Evolutionary conservation across 2,797 vertebrate species (phyloP).

Genomic region (Acanthurus leucopareius): DNA sequence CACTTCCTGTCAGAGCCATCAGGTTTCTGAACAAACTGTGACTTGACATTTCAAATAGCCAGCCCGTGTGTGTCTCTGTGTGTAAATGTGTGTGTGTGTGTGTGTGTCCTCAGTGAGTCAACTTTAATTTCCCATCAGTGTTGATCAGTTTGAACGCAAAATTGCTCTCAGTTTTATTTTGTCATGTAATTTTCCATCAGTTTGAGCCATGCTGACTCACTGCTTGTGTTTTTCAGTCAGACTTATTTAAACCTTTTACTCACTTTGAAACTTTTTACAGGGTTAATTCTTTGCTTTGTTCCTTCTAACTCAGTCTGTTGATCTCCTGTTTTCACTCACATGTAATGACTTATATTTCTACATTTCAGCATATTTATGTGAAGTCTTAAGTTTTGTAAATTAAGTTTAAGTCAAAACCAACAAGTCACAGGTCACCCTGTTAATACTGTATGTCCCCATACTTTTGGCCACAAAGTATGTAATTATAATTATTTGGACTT

Average conservation of each 20-base stretch:
- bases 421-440: neutral
- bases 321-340: neutral
- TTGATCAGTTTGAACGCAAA: too few relatives aligned
- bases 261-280: too few relatives aligned
- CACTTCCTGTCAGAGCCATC: conserved; percentile 57
- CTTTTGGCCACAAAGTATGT: neutral
- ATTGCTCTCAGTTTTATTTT: neutral
- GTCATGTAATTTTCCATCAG: neutral
- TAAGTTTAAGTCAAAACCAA: neutral
- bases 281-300: neutral
- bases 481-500: neutral
- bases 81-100: neutral
- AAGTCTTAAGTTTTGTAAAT: neutral
- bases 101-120: conserved; percentile 9
- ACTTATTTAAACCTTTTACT: neutral
- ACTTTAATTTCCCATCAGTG: conserved; percentile 42
- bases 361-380: neutral
- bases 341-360: neutral
- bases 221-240: neutral
- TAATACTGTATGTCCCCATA: neutral
- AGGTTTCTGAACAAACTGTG: conserved; percentile 48
- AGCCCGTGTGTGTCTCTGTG: conserved; percentile 1
- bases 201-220: conserved; percentile 31
- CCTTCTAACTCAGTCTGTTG: neutral
- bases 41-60: conserved; percentile 55